These are phyloP conservation scores for Menidia beryllina DNA, from an alignment of 2,113 vertebrate genomes.

Conservation along the genomic window DNA sequence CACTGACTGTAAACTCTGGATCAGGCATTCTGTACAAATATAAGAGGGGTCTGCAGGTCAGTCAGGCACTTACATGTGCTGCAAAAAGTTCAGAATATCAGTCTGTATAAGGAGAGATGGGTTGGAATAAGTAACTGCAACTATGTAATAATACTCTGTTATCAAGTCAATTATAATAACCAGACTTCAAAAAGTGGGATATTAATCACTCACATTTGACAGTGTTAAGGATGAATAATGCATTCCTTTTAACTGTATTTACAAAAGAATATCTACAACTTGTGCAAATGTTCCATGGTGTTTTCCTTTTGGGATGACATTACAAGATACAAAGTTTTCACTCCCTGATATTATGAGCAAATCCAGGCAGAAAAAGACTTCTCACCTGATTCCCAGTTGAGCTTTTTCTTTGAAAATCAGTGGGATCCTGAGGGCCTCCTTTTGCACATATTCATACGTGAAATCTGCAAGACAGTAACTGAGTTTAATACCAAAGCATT, in stretches of 20 bases:
- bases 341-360: too few relatives aligned
- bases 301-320: too few relatives aligned
- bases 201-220: too few relatives aligned
- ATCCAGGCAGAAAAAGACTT: slow-evolving; percentile 6
- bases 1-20: slow-evolving; percentile 92
- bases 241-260: neutral
- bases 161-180: too few relatives aligned
- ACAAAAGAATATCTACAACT: too few relatives aligned
- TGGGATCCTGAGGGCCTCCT: slow-evolving; percentile 91
- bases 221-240: neutral
- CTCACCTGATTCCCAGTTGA: slow-evolving; percentile 97
- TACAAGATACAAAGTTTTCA: neutral
- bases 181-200: too few relatives aligned
- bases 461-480: slow-evolving; percentile 86
- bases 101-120: neutral
- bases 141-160: neutral
- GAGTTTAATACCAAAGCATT: neutral
- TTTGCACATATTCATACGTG: slow-evolving; percentile 96
- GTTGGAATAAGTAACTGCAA: neutral
- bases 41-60: slow-evolving; percentile 13
- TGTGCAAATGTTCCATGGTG: too few relatives aligned
- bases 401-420: slow-evolving; percentile 94
- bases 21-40: slow-evolving; percentile 90
- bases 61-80: neutral
- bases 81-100: neutral